Evolutionary conservation across 1,140 invertebrate species (phyloP), one percentile per base, ranked within the genome.

Genomic region (Plectus sambesii): DNA sequence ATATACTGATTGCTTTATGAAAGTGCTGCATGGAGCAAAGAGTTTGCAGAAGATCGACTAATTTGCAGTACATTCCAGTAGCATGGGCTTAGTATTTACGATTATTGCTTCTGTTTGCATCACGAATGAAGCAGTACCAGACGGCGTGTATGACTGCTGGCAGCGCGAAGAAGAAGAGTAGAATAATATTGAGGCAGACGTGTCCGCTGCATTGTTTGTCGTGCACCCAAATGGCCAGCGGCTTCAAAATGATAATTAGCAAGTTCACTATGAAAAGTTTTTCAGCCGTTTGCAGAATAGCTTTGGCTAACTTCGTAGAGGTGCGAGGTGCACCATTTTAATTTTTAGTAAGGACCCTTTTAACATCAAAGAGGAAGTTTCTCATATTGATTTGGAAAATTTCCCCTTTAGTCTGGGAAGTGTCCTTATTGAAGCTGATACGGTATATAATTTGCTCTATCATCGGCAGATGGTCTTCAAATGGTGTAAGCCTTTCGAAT

Each of bases 191-290:
- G 26, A 56, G 44, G 17, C 49, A 49, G 9, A 56, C 53, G 24
- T 56, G 53, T 12, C 52, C 53, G 49, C 53, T 56, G 53, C 53
- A 56, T 40, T 56, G 49, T 17, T 38, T 41, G 39, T 45, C 51
- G 45, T 56, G 53, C 44, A 56, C 53, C 49, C 52, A 56, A 51
- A 56, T 56, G 36, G 53, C 53, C 30, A 56, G 44, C 23, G 53
- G 53, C 53, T 56, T 44, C 23, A 56, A 54, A 3, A 12, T 0
- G 8, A 27, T 5, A 2, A 42, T 5, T 19, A 9, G 27, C n/a
- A n/a, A n/a, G n/a, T n/a, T n/a, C n/a, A n/a, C n/a, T n/a, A n/a
- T n/a, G n/a, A n/a, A n/a, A n/a, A n/a, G n/a, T n/a, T n/a, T 5
- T 44, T n/a, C n/a, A 15, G 5, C 5, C 23, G 17, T 24, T 9